phyloP scores from a whole-genome alignment of 2,888 invertebrate genomes.

The Synanthedon vespiformis region DNA sequence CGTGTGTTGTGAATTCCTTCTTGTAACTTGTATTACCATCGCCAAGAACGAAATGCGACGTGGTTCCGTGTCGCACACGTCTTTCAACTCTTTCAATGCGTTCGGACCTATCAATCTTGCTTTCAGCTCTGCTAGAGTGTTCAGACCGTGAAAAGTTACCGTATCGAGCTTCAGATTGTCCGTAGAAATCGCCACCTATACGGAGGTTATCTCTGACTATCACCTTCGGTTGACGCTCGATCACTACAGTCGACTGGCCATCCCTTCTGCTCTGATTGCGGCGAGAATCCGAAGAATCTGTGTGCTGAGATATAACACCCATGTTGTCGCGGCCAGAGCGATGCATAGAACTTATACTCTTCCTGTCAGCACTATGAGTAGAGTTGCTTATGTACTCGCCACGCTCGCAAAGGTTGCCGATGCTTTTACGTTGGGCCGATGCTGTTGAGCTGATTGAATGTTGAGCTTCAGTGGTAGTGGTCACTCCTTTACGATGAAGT shows the following conservation, averaged over 20 bases:
- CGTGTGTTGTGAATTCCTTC: constrained; percentile 79
- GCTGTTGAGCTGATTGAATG: constrained; percentile 81
- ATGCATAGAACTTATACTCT: constrained; percentile 84
- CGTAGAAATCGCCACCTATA: constrained; percentile 80
- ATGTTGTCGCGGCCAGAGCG: constrained; percentile 73
- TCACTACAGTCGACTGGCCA: constrained; percentile 63
- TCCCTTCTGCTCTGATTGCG: constrained; percentile 53
- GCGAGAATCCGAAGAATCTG: constrained; percentile 46
- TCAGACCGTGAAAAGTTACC: constrained; percentile 74
- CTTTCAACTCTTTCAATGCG: constrained; percentile 72
- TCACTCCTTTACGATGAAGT: constrained; percentile 79
- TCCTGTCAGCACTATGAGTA: constrained; percentile 76
- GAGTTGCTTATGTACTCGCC: constrained; percentile 76
- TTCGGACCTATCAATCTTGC: constrained; percentile 56
- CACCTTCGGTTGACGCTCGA: constrained; percentile 74
- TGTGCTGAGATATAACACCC: constrained; percentile 61
- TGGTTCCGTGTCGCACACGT: constrained; percentile 74
- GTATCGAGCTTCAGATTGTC: constrained; percentile 78
- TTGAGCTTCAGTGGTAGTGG: constrained; percentile 77
- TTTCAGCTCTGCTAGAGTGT: constrained; percentile 44
- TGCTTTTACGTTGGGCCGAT: constrained; percentile 83
- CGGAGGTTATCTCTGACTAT: constrained; percentile 75
- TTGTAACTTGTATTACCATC: constrained; percentile 78
- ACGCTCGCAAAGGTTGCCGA: constrained; percentile 81
- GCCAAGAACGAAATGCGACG: constrained; percentile 83